phyloP scores from a whole-genome alignment of 64 coral and sea anemone genomes.

The Montipora efflorescens region DNA sequence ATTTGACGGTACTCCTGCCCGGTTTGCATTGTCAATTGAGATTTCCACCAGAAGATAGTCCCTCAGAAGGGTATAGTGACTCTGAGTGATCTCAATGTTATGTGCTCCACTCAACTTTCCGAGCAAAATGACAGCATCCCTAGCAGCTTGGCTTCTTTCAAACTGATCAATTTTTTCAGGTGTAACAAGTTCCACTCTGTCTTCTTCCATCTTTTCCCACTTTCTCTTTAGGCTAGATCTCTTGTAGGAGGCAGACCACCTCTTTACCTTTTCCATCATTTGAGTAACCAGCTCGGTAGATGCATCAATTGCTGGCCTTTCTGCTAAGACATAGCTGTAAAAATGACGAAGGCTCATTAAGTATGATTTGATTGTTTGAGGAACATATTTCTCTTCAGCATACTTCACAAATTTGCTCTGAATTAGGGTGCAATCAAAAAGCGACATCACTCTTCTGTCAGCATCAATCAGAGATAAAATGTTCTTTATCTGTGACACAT shows the following conservation, averaged over 20 bases:
- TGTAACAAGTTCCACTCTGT: slow-evolving; percentile 20
- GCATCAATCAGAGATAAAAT: slow-evolving; percentile 58
- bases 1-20: background rate
- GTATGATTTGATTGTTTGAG: slow-evolving; percentile 42
- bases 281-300: background rate
- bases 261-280: slow-evolving; percentile 72
- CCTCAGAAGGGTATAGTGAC: background rate
- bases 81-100: slow-evolving; percentile 27
- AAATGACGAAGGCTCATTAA: slow-evolving; percentile 19
- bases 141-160: slow-evolving; percentile 50
- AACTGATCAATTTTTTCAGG: slow-evolving; percentile 38
- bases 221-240: slow-evolving; percentile 61
- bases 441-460: background rate
- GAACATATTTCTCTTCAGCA: slow-evolving; percentile 22
- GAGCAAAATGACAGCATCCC: slow-evolving; percentile 59
- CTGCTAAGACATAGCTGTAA: slow-evolving; percentile 27
- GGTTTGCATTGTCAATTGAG: slow-evolving; percentile 9
- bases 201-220: slow-evolving; percentile 74
- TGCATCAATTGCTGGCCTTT: background rate
- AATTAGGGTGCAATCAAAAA: slow-evolving; percentile 2
- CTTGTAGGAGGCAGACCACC: slow-evolving; percentile 71
- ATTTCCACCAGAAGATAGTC: slow-evolving; percentile 9
- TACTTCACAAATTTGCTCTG: background rate
- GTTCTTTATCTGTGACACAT: slow-evolving; percentile 54
- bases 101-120: slow-evolving; percentile 35